These are phyloP conservation scores for Hemistola chrysoprasaria DNA, from an alignment of 2,888 invertebrate genomes.

Conservation along the genomic window DNA sequence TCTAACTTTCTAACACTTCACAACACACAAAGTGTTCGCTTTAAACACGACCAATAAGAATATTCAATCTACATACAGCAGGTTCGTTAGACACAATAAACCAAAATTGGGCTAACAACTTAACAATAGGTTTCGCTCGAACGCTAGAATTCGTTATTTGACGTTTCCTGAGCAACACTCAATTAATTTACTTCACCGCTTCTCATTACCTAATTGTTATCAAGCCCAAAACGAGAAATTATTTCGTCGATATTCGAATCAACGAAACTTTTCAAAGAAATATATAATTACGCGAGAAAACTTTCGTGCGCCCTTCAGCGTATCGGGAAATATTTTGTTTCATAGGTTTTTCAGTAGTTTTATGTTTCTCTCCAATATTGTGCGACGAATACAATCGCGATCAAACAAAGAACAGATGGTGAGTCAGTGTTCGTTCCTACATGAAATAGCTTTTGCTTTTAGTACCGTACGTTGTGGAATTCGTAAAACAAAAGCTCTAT, in stretches of 20 bases:
- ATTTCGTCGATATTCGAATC: conserved; percentile 1
- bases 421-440: conserved; percentile 17
- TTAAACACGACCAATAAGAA: conserved; percentile 1
- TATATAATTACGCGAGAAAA: conserved; percentile 8
- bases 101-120: background rate
- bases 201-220: conserved; percentile 22
- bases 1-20: conserved; percentile 30
- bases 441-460: conserved; percentile 25
- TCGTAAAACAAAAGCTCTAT: conserved; percentile 21
- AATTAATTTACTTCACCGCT: conserved; percentile 27
- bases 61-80: conserved; percentile 1
- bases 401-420: conserved; percentile 22
- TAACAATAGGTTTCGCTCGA: background rate
- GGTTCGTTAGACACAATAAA: too few relatives aligned
- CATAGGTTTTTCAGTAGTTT: conserved; percentile 1
- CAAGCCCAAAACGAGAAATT: conserved; percentile 9
- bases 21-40: conserved; percentile 15
- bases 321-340: background rate
- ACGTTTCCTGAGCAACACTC: conserved; percentile 22
- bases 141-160: conserved; percentile 2
- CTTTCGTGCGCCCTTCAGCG: background rate
- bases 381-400: background rate
- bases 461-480: conserved; percentile 11
- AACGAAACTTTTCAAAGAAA: conserved; percentile 11
- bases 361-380: conserved; percentile 5